phyloP scores from a whole-genome alignment of 2,888 invertebrate species.

The Hemicrepidius hirtus region DNA sequence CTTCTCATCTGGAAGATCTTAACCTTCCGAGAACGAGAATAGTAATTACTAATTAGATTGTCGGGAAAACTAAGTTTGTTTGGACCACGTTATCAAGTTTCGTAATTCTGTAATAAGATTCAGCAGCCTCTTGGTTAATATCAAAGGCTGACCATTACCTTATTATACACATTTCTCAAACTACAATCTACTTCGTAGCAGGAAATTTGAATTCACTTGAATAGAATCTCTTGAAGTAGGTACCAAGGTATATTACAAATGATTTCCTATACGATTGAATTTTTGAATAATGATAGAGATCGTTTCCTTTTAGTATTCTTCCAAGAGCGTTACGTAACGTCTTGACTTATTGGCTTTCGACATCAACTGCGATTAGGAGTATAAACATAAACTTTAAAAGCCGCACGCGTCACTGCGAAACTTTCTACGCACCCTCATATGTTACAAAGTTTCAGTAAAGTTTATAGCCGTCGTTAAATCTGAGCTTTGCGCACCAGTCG shows the following conservation, averaged over 20 bases:
- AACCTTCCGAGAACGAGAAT: conserved; percentile 6
- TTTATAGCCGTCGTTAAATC: conserved; percentile 32
- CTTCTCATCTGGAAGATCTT: conserved; percentile 1
- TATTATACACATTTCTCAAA: not conserved
- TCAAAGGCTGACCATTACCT: conserved; percentile 4
- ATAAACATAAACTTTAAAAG: conserved; percentile 25
- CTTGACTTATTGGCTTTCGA: not conserved
- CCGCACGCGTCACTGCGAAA: conserved; percentile 28
- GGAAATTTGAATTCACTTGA: not conserved
- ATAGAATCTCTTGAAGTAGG: not conserved
- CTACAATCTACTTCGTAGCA: not conserved
- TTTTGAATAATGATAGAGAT: not conserved
- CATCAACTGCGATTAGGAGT: conserved; percentile 2
- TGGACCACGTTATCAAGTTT: conserved; percentile 17
- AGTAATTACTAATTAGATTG: conserved; percentile 17
- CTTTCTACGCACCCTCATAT: conserved; percentile 22
- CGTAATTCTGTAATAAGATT: conserved; percentile 14
- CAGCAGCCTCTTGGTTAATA: conserved; percentile 1
- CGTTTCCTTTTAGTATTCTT: not conserved
- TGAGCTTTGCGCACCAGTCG: conserved; percentile 27
- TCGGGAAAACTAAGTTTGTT: conserved; percentile 5
- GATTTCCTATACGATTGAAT: not conserved
- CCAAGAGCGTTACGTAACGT: too few relatives aligned
- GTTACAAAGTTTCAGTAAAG: conserved; percentile 29
- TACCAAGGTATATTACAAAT: not conserved